phyloP scores from a whole-genome alignment of 2,888 invertebrate species.

The Lithophane leautieri region DNA sequence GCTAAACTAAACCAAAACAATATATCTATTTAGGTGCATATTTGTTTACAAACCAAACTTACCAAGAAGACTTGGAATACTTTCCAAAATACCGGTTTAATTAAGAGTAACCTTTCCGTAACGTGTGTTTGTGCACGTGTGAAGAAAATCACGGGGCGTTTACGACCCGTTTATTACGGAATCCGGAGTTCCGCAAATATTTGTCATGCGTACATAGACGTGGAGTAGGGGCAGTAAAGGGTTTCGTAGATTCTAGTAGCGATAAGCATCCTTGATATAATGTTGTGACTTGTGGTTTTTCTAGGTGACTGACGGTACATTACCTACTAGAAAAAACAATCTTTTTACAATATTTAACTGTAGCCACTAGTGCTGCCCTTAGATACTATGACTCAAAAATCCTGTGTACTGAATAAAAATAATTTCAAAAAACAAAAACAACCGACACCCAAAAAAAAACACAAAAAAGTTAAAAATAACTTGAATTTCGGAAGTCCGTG shows the following conservation, averaged over 20 bases:
- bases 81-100: slow-evolving; percentile 24
- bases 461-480: too few species aligned
- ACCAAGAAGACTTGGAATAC: not conserved
- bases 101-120: slow-evolving; percentile 30
- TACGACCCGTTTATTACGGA: slow-evolving; percentile 37
- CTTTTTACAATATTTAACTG: not conserved
- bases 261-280: not conserved
- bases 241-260: not conserved
- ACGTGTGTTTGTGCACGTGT: slow-evolving; percentile 17
- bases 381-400: too few species aligned
- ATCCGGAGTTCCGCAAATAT: slow-evolving; percentile 38
- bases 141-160: slow-evolving; percentile 40
- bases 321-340: not conserved
- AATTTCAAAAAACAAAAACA: too few species aligned
- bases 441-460: too few species aligned
- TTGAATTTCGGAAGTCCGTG: too few species aligned
- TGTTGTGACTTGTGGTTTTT: not conserved
- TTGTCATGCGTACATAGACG: slow-evolving; percentile 19
- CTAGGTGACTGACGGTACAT: not conserved
- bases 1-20: not conserved
- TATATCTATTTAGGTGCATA: not conserved
- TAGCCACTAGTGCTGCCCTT: too few species aligned
- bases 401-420: too few species aligned
- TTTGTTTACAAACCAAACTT: slow-evolving; percentile 6
- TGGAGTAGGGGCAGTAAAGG: not conserved